Evolutionary conservation across 2,888 invertebrate species (phyloP), one percentile per base, ranked within the genome.

Genomic region (Drosophila robusta): DNA sequence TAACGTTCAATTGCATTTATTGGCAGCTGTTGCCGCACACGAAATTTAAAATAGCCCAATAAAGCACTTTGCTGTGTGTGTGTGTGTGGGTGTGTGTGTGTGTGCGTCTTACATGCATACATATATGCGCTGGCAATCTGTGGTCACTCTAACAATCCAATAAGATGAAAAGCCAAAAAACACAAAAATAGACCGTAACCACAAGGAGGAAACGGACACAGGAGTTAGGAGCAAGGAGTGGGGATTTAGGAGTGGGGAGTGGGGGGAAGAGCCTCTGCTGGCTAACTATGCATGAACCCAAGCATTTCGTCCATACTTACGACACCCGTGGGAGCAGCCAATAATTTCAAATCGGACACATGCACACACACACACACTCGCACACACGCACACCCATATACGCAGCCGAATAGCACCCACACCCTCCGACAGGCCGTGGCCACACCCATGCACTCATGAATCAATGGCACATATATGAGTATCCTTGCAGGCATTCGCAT

Each of bases 301-400:
- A 75, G 69, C 67, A 64, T 78, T 78, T 51, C 73, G 75, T 78
- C 76, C 72, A 70, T 81, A 86, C 79, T 88, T 87, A 90, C 90
- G 90, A 86, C 90, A 89, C 91, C 84, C 90, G 66, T 77, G 90
- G 87, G 90, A 84, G 79, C 80, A 76, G 80, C 76, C 81, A 91
- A 90, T 90, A 87, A 89, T 86, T 90, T 89, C 87, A 89, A 87
- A 87, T 88, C 89, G 83, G 88, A 84, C 87, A 75, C 57, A 60
- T 38, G 49, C 49, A 70, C 61, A 66, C 56, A 42, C 34, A 44
- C 72, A 29, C 56, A 24, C 49, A 29, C 51, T 49, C 50, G 38
- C 18, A 44, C 55, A 51, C 60, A 32, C 47, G 36, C 42, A 56
- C 57, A 60, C 42, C 18, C 18, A 18, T 18, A 18, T 18, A 18